Evolutionary conservation across 2,113 vertebrate genomes (phyloP).

Genomic region (Dendropsophus ebraccatus): DNA sequence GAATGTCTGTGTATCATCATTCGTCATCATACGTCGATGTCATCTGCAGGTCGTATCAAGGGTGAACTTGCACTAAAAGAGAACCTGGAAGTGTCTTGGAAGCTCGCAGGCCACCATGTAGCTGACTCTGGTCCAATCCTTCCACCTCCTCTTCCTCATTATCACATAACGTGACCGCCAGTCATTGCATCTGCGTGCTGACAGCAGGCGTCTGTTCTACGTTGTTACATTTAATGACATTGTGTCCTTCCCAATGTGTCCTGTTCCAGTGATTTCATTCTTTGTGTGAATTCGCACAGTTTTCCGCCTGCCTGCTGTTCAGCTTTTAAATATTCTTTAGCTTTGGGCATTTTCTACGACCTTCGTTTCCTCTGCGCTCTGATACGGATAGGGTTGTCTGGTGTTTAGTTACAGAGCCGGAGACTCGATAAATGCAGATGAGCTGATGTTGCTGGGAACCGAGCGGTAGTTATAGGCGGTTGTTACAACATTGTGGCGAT

Average conservation of each 20-base stretch:
- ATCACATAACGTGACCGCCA: not conserved
- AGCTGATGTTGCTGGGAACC: not conserved
- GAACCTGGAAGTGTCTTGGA: not conserved
- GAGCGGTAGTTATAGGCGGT: not conserved
- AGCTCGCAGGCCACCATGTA: not conserved
- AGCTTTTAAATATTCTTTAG: conserved; percentile 31
- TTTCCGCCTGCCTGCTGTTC: conserved; percentile 20
- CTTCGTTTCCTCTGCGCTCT: conserved; percentile 32
- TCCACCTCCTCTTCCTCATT: not conserved
- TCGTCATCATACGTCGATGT: not conserved
- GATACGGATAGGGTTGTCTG: conserved; percentile 17
- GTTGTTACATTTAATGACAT: conserved; percentile 16
- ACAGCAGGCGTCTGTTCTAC: conserved; percentile 14
- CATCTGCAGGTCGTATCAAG: not conserved
- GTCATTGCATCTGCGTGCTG: not conserved
- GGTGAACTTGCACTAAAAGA: not conserved
- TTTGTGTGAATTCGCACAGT: not conserved
- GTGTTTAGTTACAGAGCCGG: conserved; percentile 20
- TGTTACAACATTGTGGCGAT: not conserved
- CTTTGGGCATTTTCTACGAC: conserved; percentile 29
- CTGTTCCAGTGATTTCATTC: conserved; percentile 27
- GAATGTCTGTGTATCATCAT: not conserved
- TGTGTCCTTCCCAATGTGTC: conserved; percentile 21
- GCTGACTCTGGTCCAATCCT: not conserved
- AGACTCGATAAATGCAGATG: conserved; percentile 33